Evolutionary conservation across 1,140 invertebrate species (phyloP), one percentile per base, ranked within the genome.

Genomic region (Radopholus similis): DNA sequence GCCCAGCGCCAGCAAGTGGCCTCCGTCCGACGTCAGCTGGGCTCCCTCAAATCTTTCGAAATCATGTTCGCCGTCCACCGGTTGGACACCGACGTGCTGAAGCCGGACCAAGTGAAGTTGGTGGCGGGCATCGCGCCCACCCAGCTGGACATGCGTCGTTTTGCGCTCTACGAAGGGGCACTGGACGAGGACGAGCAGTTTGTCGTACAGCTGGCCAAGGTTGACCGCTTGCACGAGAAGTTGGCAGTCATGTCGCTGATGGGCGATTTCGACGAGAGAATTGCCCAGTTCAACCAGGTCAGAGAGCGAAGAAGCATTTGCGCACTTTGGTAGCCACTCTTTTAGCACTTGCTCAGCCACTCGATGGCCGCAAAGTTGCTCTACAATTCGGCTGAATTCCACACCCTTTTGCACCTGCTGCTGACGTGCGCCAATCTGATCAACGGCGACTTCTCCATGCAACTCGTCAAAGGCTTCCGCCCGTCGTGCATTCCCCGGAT

Each of bases 141-240:
- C 35, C 32, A 72, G 3, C 32, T 72, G 21, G 70, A 72, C 42
- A 53, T 74, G 18, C 60, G 58, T n/a, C 44, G 70, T 30, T 72
- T 72, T 68, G 13, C 28, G 18, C 30, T 69, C 6, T 75, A 54
- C 55, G 72, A 72, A 54, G 42, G 56, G 18, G 34, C 30, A 30
- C 32, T 72, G 42, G 49, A 38, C 60, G 53, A 72, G 32, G 71
- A 74, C 35, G 70, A 72, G 47, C 71, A 74, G 54, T 72, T 72
- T 74, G 53, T 72, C 26, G 18, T 72, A 21, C 74, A 68, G 66
- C 47, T 72, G 42, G 55, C 70, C 15, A 74, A 68, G 42, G 66
- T 72, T 53, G 70, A 72, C 32, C 59, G 70, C n/a, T 37, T 72
- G 18, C 32, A 54, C 26, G 70, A 72, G 30, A 72, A 74, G 42